Percentiles rank a stretch among this genome's conserved stretches.
Evolutionary conservation across 2,113 vertebrate genomes (phyloP).

Genomic region (Helogale parvula): DNA sequence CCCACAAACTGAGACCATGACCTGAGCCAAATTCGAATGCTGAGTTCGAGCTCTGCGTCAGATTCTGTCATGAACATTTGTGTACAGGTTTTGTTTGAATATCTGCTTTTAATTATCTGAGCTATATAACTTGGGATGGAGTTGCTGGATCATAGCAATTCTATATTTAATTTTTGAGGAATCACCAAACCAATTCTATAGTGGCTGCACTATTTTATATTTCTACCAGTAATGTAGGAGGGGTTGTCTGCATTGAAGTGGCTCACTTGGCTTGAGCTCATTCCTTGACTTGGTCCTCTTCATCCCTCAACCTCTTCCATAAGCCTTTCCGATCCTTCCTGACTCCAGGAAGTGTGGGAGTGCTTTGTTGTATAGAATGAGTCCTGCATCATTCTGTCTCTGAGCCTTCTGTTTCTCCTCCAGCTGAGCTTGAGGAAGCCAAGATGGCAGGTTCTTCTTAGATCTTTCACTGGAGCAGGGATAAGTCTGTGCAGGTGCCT

Average conservation of each 20-base stretch:
- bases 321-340: background rate
- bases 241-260: background rate
- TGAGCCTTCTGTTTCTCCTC: background rate
- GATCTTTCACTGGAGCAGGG: background rate
- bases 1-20: too few species aligned
- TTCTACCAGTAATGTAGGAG: too few species aligned
- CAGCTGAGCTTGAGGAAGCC: background rate
- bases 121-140: too few species aligned
- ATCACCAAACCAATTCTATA: too few species aligned
- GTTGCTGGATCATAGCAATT: too few species aligned
- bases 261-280: background rate
- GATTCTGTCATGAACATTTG: too few species aligned
- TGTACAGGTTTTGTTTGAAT: too few species aligned
- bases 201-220: too few species aligned
- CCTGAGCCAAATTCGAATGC: too few species aligned
- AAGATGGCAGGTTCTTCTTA: background rate
- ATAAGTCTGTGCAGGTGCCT: background rate
- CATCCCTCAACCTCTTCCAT: background rate
- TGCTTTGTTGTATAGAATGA: background rate
- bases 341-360: background rate
- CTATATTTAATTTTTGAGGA: too few species aligned
- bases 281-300: background rate
- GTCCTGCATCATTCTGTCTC: background rate
- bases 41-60: too few species aligned
- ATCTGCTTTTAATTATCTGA: too few species aligned